Evolutionary conservation across 2,113 vertebrate species (phyloP), one percentile per base, ranked within the genome.

Genomic region (Apodemus speciosus): DNA sequence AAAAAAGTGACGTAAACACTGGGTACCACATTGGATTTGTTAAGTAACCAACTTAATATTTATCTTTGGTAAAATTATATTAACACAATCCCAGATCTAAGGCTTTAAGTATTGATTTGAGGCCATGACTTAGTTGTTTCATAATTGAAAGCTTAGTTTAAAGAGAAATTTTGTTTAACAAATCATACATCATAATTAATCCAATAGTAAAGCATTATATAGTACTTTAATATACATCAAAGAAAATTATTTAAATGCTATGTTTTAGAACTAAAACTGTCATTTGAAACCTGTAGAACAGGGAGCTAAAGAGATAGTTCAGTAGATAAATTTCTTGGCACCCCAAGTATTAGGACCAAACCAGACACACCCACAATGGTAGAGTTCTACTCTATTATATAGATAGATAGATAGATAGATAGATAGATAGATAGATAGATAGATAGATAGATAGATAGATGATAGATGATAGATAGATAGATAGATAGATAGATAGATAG

Each of bases 161-260:
- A 89, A 38, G 43, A 88, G 80, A 77, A 66, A 80, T 46, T 80
- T 71, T 69, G 18, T 79, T 51, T 86, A 60, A 80, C 9, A 95
- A 11, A 51, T 64, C 16, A 94, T 53, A 32, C 4, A 87, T 71
- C 10, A 64, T 53, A 90, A 95, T 91, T 85, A 94, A 86, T 89
- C 38, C 53, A 96, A 85, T 85, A 64, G 85, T 71, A n/a, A 56
- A 93, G 83, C 86, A 88, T 69, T 60, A 66, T 40, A 85, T 79
- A 16, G 1, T 89, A 10, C 16, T 76, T 94, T 69, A 85, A 83
- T 92, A 58, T 32, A 94, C 85, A 83, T 9, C 30, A 95, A 88
- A 23, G 16, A 87, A 21, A 83, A 91, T 64, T 10, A 58, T 49
- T 27, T 21, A 79, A 87, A 64, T 83, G 9, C 3, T 81, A 35